A percentile compares a stretch with the other conserved stretches of the same genome.
Conservation (phyloP, 1,140 invertebrate species). For the Diorhabda sublineata region DNA sequence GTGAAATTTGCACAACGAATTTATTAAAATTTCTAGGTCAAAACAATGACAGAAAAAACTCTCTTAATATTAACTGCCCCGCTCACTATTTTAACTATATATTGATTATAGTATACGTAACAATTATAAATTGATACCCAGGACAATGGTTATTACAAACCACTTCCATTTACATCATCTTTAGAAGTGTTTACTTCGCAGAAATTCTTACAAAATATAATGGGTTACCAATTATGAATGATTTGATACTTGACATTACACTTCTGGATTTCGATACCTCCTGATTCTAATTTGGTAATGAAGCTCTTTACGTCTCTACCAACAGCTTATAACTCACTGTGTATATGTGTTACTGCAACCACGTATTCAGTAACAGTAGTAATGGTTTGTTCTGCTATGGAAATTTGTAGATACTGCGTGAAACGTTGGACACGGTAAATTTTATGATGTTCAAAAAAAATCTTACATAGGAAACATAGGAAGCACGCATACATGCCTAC, state of each 20-base stretch:
- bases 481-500: too few relatives aligned
- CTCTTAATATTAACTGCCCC: neutral
- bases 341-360: neutral
- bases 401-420: neutral
- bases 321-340: neutral
- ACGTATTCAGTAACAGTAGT: neutral
- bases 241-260: neutral
- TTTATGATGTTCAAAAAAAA: too few relatives aligned
- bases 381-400: neutral
- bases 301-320: neutral
- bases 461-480: too few relatives aligned
- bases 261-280: neutral
- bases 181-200: too few relatives aligned
- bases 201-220: neutral
- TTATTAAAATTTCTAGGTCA: constrained; percentile 18
- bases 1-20: constrained; percentile 13
- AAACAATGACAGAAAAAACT: constrained; percentile 11
- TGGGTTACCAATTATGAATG: neutral
- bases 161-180: too few relatives aligned
- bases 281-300: neutral
- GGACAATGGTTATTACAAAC: neutral
- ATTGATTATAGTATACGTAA: neutral
- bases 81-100: neutral
- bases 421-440: too few relatives aligned
- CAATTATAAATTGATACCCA: neutral